phyloP scores from a whole-genome alignment of 2,113 vertebrate species.

The Ameiurus melas region DNA sequence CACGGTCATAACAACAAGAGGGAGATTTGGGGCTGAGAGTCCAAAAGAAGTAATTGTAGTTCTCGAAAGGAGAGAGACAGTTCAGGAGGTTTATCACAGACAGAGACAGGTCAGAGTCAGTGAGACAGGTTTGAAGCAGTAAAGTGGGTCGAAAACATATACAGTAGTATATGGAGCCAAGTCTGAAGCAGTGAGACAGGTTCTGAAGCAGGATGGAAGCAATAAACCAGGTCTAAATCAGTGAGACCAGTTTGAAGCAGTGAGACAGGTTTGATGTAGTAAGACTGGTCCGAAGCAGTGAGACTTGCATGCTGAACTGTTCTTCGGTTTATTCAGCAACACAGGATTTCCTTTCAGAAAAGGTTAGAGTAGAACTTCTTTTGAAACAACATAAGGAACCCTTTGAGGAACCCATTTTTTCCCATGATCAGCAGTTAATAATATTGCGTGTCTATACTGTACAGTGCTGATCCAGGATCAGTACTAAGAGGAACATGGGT shows the following conservation, averaged over 20 bases:
- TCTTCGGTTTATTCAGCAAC: neutral
- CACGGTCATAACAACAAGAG: neutral
- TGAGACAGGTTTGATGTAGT: neutral
- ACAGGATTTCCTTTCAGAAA: neutral
- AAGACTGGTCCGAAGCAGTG: neutral
- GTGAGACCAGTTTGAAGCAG: neutral
- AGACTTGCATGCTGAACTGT: neutral
- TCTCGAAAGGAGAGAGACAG: neutral
- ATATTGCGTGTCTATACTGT: neutral
- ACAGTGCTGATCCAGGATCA: neutral
- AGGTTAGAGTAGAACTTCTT: neutral
- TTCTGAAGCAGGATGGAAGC: neutral
- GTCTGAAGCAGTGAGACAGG: neutral
- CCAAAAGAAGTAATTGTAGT: too few species aligned
- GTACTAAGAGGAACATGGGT: neutral
- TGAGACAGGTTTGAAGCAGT: neutral
- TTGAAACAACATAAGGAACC: neutral
- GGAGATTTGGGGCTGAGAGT: neutral
- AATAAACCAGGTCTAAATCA: neutral
- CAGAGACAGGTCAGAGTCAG: neutral
- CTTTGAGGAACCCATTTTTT: neutral
- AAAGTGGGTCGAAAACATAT: too few species aligned
- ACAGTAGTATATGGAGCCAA: too few species aligned
- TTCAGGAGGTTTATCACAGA: neutral
- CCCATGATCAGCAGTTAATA: neutral